Evolutionary conservation across 2,797 vertebrate species (phyloP), one percentile per base, ranked within the genome.

Genomic region (Falco berigora): DNA sequence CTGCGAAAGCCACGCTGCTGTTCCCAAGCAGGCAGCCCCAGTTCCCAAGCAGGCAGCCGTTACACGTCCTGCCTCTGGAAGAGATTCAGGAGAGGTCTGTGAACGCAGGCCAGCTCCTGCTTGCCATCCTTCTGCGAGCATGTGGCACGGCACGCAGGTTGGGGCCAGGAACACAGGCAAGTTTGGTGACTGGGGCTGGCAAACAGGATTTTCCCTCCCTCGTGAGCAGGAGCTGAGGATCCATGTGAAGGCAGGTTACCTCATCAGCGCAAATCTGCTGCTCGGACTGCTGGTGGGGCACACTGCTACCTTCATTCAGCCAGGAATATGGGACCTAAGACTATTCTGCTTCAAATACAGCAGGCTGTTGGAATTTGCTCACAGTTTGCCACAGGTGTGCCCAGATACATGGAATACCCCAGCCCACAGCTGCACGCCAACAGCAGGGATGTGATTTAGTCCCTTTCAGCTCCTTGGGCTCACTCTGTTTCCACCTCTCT

Each of bases 1-100:
- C 44, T 2, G 4, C 1, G 3, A 69, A 9, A 58, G 63, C n/a
- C 44, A 3, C 2, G 4, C 58, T 25, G 62, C 47, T 23, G 2
- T 2, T 52, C 46, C 44, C 14, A 1, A 6, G 50, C 62, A 46
- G 14, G 36, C 78, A 40, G 40, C 40, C 40, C 40, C 40, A 25
- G 2, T 2, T 52, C 46, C 44, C 14, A 1, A 6, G 50, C 50
- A 36, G 32, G 42, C 19, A 68, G 44, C 8, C 32, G n/a, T 2
- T 64, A 14, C 7, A 79, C 66, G 53, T 28, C 18, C 71, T 69
- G 71, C 66, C 44, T 38, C 44, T 11, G 28, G 27, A 81, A 47
- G 27, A 62, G n/a, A 22, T 24, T 64, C n/a, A 66, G 58, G 22
- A 71, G n/a, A 66, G 32, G 15, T 42, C 30, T 89, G 40, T 1